A percentile compares a stretch with the other conserved stretches of the same genome.
Conservation (phyloP, 2,888 invertebrate genomes). For the Mactromeris polynyma region DNA sequence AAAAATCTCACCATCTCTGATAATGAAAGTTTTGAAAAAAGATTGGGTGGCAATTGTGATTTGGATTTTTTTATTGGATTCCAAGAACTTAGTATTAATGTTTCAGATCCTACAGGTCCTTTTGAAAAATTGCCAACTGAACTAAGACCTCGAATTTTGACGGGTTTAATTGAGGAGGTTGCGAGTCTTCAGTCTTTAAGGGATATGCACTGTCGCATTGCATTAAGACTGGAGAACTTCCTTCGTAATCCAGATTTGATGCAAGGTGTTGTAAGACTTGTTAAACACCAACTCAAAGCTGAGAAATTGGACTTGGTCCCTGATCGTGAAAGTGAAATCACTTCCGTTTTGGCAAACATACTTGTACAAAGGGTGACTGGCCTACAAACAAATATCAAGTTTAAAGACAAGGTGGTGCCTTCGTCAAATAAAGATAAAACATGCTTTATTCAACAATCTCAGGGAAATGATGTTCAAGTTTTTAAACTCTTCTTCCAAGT, state of each 20-base stretch:
- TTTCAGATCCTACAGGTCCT: not conserved
- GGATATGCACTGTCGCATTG: not conserved
- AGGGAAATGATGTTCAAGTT: not conserved
- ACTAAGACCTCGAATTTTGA: slow-evolving; percentile 39
- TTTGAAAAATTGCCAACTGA: slow-evolving; percentile 30
- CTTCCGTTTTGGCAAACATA: slow-evolving; percentile 15
- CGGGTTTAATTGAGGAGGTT: slow-evolving; percentile 31
- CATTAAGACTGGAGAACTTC: slow-evolving; percentile 15
- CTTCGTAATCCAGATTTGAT: slow-evolving; percentile 36
- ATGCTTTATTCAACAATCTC: slow-evolving; percentile 19
- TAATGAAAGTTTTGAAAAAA: slow-evolving; percentile 29
- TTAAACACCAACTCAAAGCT: slow-evolving; percentile 21
- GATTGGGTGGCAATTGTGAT: slow-evolving; percentile 43
- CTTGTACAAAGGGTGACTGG: slow-evolving; percentile 30
- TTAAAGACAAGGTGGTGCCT: slow-evolving; percentile 20
- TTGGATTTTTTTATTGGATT: slow-evolving; percentile 54
- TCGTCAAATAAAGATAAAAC: not conserved
- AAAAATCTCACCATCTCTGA: slow-evolving; percentile 37
- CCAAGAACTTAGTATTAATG: slow-evolving; percentile 33
- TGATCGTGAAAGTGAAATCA: not conserved
- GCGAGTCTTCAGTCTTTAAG: slow-evolving; percentile 21
- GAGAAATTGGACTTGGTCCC: not conserved
- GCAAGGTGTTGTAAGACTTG: slow-evolving; percentile 48
- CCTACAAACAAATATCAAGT: slow-evolving; percentile 26
- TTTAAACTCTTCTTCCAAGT: slow-evolving; percentile 27